Base-by-base conservation (phyloP, 30 jellyfish, hydroid and myxozoan species). In the Rhopilema esculentum region DNA sequence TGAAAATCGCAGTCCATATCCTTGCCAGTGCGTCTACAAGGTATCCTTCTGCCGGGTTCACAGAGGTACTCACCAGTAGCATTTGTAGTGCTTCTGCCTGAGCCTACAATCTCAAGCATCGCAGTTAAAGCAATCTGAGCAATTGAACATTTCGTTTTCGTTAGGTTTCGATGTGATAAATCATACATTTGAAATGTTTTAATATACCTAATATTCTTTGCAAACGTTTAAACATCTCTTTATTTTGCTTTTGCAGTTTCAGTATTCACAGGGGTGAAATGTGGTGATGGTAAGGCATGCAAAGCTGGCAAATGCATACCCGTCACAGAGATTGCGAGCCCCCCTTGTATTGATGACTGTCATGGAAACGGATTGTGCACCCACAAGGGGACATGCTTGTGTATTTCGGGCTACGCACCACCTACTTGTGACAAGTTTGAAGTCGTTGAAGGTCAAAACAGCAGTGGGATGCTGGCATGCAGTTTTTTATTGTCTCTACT, bases 321-420 rank as follows among this genome's bases (percentile, higher is more conserved):
- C 16, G 83, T 74, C 30, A 28, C 93, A 1, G 75, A 69, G 27
- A 52, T 79, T 1, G 16, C 75, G 48, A 61, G 75, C 64, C 75
- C 91, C 27, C 18, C 77, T 4, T 92, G 98, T 31, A 88, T 94
- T 22, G 28, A 26, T 4, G 27, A 86, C 73, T 92, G 98, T 66
- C 48, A 70, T 21, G 86, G 86, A 1, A 73, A 75, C 23, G 96
- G 98, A 24, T 61, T 51, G 0, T 92, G 98, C 66, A 92, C 93
- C 32, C 88, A 82, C 72, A 81, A 80, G 26, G 84, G 87, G 30
- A 82, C 93, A 17, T 92, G 98, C 73, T 69, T 79, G 25, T 84
- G 91, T 53, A 15, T 78, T 9, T 9, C 30, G 6, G 96, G 96
- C 18, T 88, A 88, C 88, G 79, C 32, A 48, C 92, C 96, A 52